phyloP scores from a whole-genome alignment of 2,113 vertebrate genomes.

The Oryzias celebensis region DNA sequence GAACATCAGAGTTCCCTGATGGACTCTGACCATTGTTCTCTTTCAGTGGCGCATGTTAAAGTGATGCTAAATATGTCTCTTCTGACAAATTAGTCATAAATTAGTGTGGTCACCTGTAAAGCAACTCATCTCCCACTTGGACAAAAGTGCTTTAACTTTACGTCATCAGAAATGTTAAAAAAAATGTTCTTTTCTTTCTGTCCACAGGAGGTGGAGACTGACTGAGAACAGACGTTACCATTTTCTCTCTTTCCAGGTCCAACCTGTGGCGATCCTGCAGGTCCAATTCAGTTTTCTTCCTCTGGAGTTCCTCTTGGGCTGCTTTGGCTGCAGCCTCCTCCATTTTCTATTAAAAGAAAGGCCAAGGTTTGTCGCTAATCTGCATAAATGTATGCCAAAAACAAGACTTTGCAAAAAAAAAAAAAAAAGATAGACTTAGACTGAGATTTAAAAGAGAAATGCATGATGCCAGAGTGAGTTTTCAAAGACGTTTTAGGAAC shows the following conservation, averaged over 20 bases:
- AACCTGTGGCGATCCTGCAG: conserved; percentile 88
- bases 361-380: conserved; percentile 4
- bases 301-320: conserved; percentile 83
- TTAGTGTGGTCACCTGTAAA: too few relatives aligned
- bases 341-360: conserved; percentile 81
- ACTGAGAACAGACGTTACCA: conserved; percentile 66
- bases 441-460: too few relatives aligned
- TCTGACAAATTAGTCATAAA: too few relatives aligned
- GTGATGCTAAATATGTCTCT: background rate
- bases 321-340: conserved; percentile 85
- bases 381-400: background rate
- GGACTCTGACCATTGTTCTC: too few relatives aligned
- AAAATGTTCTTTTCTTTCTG: background rate
- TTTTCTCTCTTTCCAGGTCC: conserved; percentile 92
- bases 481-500: background rate
- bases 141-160: too few relatives aligned
- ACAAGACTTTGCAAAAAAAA: background rate
- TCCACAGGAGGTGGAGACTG: background rate
- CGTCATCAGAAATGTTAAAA: too few relatives aligned
- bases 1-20: too few relatives aligned
- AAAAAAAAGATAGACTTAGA: too few relatives aligned
- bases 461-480: too few relatives aligned
- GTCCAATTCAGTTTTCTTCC: conserved; percentile 85
- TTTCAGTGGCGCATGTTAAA: background rate
- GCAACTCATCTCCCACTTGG: too few relatives aligned